Conservation (phyloP, 1,140 invertebrate genomes). For the Phthorimaea operculella region DNA sequence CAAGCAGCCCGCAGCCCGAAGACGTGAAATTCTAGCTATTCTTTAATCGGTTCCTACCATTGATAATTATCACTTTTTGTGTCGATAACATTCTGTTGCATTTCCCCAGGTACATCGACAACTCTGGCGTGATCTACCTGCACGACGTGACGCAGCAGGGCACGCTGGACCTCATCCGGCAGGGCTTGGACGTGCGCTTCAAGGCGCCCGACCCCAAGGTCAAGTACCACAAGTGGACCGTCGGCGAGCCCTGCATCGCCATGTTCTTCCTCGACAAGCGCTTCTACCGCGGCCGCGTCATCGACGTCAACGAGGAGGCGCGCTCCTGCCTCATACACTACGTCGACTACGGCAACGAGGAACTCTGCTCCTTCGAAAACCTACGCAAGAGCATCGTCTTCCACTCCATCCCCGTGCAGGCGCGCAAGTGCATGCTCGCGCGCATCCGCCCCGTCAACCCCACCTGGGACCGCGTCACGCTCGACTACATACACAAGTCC, state of each 20-base stretch:
- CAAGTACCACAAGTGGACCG: constrained; percentile 61
- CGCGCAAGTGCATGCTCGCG: constrained; percentile 56
- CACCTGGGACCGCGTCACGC: constrained; percentile 40
- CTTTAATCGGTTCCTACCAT: no score
- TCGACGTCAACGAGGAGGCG: constrained; percentile 44
- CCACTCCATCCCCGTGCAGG: constrained; percentile 70
- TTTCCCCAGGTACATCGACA: constrained; percentile 72
- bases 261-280: constrained; percentile 70
- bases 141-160: constrained; percentile 56
- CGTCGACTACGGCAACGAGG: constrained; percentile 74
- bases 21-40: no score
- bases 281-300: constrained; percentile 72
- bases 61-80: no score
- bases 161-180: constrained; percentile 64
- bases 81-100: no score
- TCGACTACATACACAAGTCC: constrained; percentile 56
- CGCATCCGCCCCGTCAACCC: constrained; percentile 51
- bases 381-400: constrained; percentile 71
- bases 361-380: constrained; percentile 60
- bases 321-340: constrained; percentile 66
- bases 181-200: constrained; percentile 65
- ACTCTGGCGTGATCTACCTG: constrained; percentile 68
- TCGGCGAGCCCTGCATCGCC: constrained; percentile 73
- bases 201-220: constrained; percentile 52
- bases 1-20: no score